Evolutionary conservation across 1,140 invertebrate genomes (phyloP).

Genomic region (Diachasma alloeum): DNA sequence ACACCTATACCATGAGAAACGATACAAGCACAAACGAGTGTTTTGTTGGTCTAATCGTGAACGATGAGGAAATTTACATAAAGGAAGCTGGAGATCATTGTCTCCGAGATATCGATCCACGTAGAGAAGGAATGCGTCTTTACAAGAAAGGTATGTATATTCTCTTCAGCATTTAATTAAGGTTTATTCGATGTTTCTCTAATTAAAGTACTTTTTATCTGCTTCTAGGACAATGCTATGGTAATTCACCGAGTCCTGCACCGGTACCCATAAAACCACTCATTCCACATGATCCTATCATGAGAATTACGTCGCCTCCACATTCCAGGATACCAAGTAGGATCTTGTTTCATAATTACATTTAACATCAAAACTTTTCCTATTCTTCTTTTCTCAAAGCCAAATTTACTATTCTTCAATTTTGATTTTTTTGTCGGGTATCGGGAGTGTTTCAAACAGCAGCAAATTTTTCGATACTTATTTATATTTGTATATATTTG

Average conservation of each 20-base stretch:
- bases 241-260: constrained; percentile 61
- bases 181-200: constrained; percentile 3
- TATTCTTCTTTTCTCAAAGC: background rate
- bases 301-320: constrained; percentile 48
- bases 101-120: constrained; percentile 71
- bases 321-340: constrained; percentile 38
- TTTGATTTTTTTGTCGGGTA: too few species aligned
- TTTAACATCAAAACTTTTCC: background rate
- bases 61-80: constrained; percentile 72
- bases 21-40: constrained; percentile 75
- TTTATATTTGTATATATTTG: too few species aligned
- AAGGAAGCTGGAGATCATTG: constrained; percentile 78
- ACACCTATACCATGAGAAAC: constrained; percentile 75
- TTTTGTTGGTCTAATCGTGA: constrained; percentile 75
- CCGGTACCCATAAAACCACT: constrained; percentile 53
- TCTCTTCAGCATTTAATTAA: background rate
- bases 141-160: constrained; percentile 64
- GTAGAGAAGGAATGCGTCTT: constrained; percentile 73
- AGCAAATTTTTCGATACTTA: too few species aligned
- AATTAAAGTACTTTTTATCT: constrained; percentile 19
- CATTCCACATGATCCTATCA: constrained; percentile 49
- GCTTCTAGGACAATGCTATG: constrained; percentile 59
- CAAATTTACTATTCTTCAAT: constrained; percentile 3
- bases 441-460: too few species aligned
- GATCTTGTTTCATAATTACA: background rate